These are phyloP conservation scores for Meganola albula DNA, from an alignment of 2,888 invertebrate genomes.

Conservation along the genomic window DNA sequence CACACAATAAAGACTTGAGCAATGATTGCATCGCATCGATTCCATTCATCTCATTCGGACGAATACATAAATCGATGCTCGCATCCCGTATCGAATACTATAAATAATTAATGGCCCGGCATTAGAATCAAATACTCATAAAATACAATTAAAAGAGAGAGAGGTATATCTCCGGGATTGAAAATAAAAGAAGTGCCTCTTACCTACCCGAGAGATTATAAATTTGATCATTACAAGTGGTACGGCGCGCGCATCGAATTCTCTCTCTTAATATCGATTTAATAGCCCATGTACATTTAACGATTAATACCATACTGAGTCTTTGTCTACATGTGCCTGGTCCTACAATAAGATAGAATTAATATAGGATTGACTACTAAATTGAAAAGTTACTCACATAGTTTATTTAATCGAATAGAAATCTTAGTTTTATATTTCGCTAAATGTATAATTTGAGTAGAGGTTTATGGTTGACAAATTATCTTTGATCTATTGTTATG, in stretches of 20 bases:
- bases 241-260: slow-evolving; percentile 66
- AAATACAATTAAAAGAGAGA: slow-evolving; percentile 77
- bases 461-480: no score
- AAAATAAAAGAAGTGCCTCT: slow-evolving; percentile 68
- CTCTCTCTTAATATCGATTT: slow-evolving; percentile 67
- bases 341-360: slow-evolving; percentile 37
- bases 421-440: no score
- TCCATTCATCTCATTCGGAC: slow-evolving; percentile 54
- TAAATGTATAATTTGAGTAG: no score
- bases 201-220: slow-evolving; percentile 74
- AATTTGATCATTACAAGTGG: slow-evolving; percentile 73
- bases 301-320: slow-evolving; percentile 55
- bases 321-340: slow-evolving; percentile 45
- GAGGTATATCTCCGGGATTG: slow-evolving; percentile 61
- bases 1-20: slow-evolving; percentile 45
- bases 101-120: slow-evolving; percentile 75
- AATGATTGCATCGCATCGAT: slow-evolving; percentile 45
- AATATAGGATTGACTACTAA: no score
- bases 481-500: slow-evolving; percentile 44
- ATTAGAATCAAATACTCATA: slow-evolving; percentile 78
- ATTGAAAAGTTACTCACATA: no score
- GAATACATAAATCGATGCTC: slow-evolving; percentile 67
- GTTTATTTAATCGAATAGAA: no score
- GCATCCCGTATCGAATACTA: slow-evolving; percentile 73
- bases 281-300: slow-evolving; percentile 58